A percentile compares a stretch with the other conserved stretches of the same genome.
phyloP scores from a whole-genome alignment of 2,113 vertebrate genomes.

The Pardalotus punctatus region DNA sequence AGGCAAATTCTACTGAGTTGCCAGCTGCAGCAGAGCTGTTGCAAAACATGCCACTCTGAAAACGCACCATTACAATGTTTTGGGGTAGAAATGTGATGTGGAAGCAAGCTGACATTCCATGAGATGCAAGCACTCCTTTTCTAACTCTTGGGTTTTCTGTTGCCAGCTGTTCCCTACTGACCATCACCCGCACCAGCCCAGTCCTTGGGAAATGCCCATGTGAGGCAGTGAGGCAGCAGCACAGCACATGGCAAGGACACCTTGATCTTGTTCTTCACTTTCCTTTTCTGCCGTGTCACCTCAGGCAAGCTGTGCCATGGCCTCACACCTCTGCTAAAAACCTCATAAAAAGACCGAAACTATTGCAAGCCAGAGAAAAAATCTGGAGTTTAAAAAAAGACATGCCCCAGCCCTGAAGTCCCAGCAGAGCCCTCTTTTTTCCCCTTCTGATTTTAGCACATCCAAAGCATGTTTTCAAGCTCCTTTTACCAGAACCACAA shows the following conservation, averaged over 20 bases:
- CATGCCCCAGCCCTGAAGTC: fast-evolving
- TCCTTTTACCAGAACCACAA: conserved; percentile 3
- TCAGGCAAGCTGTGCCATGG: background rate
- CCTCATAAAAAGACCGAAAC: background rate
- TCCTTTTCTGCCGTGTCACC: background rate
- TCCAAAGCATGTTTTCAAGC: conserved; percentile 1
- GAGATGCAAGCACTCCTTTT: background rate
- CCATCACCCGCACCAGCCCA: fast-evolving
- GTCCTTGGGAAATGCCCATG: background rate
- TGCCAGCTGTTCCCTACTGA: fast-evolving
- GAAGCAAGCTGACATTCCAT: background rate
- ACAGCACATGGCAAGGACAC: fast-evolving
- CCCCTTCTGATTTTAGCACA: background rate
- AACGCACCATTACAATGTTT: background rate
- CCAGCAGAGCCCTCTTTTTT: background rate
- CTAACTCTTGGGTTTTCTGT: background rate
- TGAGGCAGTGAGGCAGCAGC: fast-evolving
- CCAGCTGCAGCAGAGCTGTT: background rate
- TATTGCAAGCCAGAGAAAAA: background rate
- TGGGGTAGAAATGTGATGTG: background rate
- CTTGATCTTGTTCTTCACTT: background rate
- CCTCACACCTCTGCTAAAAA: background rate
- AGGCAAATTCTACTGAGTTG: background rate
- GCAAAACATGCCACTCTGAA: background rate
- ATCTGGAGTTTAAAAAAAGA: background rate